These are phyloP conservation scores for Galagoides demidoff DNA, from an alignment of 2,797 vertebrate species.

Conservation along the genomic window DNA sequence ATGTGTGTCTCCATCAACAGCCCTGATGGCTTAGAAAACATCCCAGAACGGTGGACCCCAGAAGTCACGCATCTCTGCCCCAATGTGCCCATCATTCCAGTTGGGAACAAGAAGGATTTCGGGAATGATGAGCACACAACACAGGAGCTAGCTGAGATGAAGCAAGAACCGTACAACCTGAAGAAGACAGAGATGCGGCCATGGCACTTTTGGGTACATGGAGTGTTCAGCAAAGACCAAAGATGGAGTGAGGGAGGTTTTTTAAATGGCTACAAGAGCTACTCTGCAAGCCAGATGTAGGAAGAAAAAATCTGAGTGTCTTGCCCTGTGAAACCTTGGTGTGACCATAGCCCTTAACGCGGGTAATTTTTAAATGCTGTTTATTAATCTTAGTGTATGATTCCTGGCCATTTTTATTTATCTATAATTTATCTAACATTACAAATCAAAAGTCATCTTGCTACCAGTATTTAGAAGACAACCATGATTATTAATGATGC, in stretches of 20 bases:
- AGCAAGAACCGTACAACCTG: conserved; percentile 91
- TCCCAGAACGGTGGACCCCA: no score
- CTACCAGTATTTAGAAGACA: conserved; percentile 98
- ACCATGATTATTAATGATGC: conserved; percentile 90
- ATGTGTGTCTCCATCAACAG: no score
- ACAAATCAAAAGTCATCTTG: conserved; percentile 86
- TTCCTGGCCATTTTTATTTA: no score
- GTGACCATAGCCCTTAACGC: conserved; percentile 87
- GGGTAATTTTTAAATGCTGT: conserved; percentile 91
- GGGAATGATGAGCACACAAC: no score
- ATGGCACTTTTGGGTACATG: conserved; percentile 98
- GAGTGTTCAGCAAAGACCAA: conserved; percentile 89
- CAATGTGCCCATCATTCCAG: no score
- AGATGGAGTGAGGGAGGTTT: conserved; percentile 96
- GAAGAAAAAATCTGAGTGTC: conserved; percentile 96
- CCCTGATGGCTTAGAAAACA: no score
- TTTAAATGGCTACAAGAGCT: conserved; percentile 99
- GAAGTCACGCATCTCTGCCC: no score
- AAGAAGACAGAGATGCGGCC: conserved; percentile 97
- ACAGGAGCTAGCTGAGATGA: no score
- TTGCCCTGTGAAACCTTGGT: conserved; percentile 94
- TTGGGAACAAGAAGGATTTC: no score
- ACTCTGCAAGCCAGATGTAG: conserved; percentile 97
- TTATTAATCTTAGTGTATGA: conserved; percentile 84
- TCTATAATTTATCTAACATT: no score